Evolutionary conservation across 2,113 vertebrate genomes (phyloP).

Genomic region (Heloderma charlesbogerti): DNA sequence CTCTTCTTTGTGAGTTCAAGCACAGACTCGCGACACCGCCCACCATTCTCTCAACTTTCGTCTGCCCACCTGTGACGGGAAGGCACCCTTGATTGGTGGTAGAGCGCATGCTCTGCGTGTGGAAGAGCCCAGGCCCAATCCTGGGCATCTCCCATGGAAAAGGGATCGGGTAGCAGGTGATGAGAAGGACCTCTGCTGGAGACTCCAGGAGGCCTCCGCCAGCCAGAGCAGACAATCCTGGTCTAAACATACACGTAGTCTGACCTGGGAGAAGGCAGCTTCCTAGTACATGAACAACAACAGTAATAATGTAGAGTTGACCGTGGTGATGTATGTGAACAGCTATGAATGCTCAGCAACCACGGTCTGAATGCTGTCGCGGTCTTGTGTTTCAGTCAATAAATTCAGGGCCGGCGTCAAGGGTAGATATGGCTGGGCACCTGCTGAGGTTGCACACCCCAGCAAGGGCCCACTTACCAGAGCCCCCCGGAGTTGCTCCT

Average conservation of each 20-base stretch:
- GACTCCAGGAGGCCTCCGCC: not conserved
- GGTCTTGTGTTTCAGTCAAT: not conserved
- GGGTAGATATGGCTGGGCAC: no score
- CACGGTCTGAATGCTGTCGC: not conserved
- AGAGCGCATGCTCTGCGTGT: not conserved
- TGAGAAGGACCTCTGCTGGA: not conserved
- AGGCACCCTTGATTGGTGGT: not conserved
- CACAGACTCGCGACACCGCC: not conserved
- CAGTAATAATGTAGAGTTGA: not conserved
- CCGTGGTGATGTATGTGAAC: not conserved
- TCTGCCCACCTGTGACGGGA: not conserved
- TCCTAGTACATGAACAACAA: not conserved
- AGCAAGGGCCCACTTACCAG: no score
- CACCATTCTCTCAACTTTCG: not conserved
- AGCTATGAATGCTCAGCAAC: not conserved
- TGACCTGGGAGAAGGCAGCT: not conserved
- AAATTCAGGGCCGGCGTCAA: not conserved
- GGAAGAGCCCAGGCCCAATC: not conserved
- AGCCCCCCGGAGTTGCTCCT: no score
- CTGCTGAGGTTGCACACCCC: no score
- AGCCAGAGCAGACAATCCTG: not conserved
- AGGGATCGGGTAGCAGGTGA: not conserved
- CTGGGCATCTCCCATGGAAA: not conserved
- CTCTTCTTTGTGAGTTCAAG: not conserved
- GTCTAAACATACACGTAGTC: no score